Conservation (phyloP, 35 echinoderm and acorn worm species). For the Anneissia japonica region DNA sequence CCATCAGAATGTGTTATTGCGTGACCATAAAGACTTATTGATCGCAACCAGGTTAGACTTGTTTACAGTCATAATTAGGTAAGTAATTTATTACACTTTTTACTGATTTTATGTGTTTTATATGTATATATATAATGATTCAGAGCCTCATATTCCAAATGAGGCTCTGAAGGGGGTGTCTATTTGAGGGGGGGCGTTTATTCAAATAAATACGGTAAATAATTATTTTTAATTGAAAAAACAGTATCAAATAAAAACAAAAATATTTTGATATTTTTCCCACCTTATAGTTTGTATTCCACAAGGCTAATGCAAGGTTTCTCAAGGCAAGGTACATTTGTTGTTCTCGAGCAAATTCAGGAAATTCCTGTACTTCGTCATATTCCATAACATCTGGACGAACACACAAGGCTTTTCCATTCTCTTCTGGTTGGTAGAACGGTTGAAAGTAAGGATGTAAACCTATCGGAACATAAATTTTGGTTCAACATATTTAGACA, state of each 20-base stretch:
- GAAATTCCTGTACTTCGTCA: conserved; percentile 92
- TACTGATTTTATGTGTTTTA: no score
- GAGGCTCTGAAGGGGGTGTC: no score
- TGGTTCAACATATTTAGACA: not conserved
- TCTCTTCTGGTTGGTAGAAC: conserved; percentile 84
- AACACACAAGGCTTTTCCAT: conserved; percentile 87
- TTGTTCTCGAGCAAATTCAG: conserved; percentile 81
- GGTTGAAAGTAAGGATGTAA: conserved; percentile 89
- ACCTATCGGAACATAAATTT: not conserved
- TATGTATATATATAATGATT: no score
- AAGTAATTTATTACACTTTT: no score
- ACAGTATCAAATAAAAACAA: not conserved
- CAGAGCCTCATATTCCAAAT: no score
- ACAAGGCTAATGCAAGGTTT: conserved; percentile 77
- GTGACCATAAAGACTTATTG: no score
- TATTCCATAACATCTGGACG: conserved; percentile 87
- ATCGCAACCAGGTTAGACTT: no score
- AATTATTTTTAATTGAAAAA: not conserved
- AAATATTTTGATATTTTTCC: not conserved
- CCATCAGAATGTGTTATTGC: no score
- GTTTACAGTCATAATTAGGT: no score
- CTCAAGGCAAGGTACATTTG: conserved; percentile 89
- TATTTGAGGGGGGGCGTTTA: no score
- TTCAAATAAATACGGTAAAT: not conserved
- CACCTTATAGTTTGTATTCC: conserved; percentile 77